Percentiles rank a stretch among this genome's conserved stretches.
Evolutionary conservation across 2,888 invertebrate genomes (phyloP).

Genomic region (Ophion slaviceki): DNA sequence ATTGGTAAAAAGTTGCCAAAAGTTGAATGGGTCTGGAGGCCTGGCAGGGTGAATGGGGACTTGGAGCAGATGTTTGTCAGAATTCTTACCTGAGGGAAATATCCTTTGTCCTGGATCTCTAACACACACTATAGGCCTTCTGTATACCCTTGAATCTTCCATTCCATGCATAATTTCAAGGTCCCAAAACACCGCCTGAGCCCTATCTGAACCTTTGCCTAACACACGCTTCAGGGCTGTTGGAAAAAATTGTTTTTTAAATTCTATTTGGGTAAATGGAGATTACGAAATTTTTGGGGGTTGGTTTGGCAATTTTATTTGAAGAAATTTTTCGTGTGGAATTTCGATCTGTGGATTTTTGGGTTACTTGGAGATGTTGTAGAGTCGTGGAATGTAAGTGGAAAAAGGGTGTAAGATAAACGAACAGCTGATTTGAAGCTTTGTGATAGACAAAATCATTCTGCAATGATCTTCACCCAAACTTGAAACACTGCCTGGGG

Average conservation of each 20-base stretch:
- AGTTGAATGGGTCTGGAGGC: slow-evolving; percentile 27
- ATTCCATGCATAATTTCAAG: slow-evolving; percentile 63
- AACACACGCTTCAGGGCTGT: not conserved
- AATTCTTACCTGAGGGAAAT: slow-evolving; percentile 75
- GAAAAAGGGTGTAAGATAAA: too few species aligned
- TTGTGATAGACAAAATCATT: too few species aligned
- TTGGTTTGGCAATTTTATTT: not conserved
- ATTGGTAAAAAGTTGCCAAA: slow-evolving; percentile 8
- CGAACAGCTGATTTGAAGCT: too few species aligned
- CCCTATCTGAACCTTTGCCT: not conserved
- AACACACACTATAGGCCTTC: slow-evolving; percentile 42
- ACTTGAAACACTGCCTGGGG: too few species aligned
- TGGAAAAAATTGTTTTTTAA: not conserved
- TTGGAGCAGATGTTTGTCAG: slow-evolving; percentile 73
- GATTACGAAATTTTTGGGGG: not conserved
- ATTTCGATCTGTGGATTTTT: not conserved
- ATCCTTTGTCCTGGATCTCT: slow-evolving; percentile 75
- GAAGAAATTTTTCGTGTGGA: not conserved
- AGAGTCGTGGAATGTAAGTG: too few species aligned
- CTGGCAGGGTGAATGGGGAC: slow-evolving; percentile 47
- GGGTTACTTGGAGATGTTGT: not conserved
- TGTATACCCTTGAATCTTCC: slow-evolving; percentile 32
- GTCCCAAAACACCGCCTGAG: slow-evolving; percentile 11
- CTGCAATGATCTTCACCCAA: too few species aligned
- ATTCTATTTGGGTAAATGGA: not conserved